Base-by-base conservation (phyloP, 2,888 invertebrate species). In the Oscheius sp. region DNA sequence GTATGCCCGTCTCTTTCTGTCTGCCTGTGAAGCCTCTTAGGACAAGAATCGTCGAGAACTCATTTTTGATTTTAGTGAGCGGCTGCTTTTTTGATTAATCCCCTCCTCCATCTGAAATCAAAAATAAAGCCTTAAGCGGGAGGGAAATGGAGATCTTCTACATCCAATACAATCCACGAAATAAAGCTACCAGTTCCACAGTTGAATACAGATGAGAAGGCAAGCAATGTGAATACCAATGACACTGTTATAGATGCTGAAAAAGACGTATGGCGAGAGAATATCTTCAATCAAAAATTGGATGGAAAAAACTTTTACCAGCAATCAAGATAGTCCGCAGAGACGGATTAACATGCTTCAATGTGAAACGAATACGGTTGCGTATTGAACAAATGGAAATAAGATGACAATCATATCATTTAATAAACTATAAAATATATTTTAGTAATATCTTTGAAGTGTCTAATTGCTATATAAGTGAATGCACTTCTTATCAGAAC, bases 351-450 rank as follows among this genome's bases (percentile, higher is more conserved):
- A 70, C 20, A 46, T 76, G 57, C 72, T 76, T 66, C 76, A 74
- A 52, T 76, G 73, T 65, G 76, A 76, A 58, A 76, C 76, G 67
- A 76, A 72, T 71, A 76, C 72, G 12, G 72, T 61, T 17, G 61
- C 73, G 37, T 65, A 65, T 48, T 65, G 27, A 65, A 58, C 2
- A 8, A 42, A 12, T 34, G 37, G 33, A 20, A 10, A 34, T 33
- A n/a, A 55, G 34, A 34, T 33, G 61, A 42, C 29, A 39, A 25
- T 10, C 42, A 42, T 39, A 61, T 42, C 61, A 61, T 25, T 39
- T 31, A 25, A 52, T 52, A 52, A 52, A 52, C 29, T 12, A 6
- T 52, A 25, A 52, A 42, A n/a, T n/a, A n/a, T n/a, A n/a, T n/a
- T n/a, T n/a, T n/a, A n/a, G n/a, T n/a, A n/a, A n/a, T n/a, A n/a